Evolutionary conservation across 2,797 vertebrate genomes (phyloP).

Genomic region (Phrynocephalus guinanensis): DNA sequence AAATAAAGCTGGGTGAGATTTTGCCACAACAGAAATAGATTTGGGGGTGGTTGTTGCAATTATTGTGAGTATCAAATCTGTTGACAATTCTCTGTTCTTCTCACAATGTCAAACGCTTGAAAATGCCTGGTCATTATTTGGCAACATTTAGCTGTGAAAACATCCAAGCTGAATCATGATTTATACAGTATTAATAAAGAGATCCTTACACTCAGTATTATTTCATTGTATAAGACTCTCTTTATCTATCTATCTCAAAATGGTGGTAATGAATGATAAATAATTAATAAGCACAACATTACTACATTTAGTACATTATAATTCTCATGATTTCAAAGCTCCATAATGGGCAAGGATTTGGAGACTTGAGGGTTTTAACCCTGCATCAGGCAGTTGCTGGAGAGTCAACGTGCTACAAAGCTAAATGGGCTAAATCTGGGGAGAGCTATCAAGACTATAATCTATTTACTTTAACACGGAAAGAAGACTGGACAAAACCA

Average conservation of each 20-base stretch:
- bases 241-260: not conserved
- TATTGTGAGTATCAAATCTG: not conserved
- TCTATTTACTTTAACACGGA: conserved; percentile 13
- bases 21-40: not conserved
- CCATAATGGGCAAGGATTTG: not conserved
- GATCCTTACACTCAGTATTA: not conserved
- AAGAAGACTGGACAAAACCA: conserved; percentile 24
- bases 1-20: not conserved
- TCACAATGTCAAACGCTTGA: conserved; percentile 10
- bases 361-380: not conserved
- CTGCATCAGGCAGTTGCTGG: not conserved
- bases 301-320: not conserved
- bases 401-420: not conserved
- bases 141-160: not conserved
- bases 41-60: not conserved
- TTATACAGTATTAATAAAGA: not conserved
- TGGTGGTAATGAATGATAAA: not conserved
- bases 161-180: not conserved
- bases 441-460: conserved; percentile 30
- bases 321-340: not conserved
- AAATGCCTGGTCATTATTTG: not conserved
- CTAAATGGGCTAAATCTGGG: conserved; percentile 23
- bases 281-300: not conserved
- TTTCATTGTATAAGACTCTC: not conserved
- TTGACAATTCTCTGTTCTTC: not conserved